These are phyloP conservation scores for Pristionchus fissidentatus DNA, from an alignment of 2,888 invertebrate species.

Conservation along the genomic window DNA sequence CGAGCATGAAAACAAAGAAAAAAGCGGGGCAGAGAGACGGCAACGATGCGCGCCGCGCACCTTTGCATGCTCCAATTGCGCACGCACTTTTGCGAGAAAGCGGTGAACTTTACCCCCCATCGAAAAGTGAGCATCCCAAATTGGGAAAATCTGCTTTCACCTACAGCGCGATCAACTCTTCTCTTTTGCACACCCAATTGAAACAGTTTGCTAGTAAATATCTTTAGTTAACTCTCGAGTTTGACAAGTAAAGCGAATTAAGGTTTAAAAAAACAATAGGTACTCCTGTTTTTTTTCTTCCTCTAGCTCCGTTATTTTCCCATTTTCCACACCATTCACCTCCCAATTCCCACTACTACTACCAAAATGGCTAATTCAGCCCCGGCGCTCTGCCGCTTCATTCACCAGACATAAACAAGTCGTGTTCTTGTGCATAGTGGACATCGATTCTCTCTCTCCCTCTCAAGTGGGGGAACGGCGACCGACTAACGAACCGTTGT, in stretches of 20 bases:
- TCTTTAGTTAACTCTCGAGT: not conserved
- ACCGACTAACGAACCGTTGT: no score
- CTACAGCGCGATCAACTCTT: not conserved
- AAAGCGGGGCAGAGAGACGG: not conserved
- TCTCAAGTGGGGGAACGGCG: no score
- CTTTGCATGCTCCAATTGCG: slow-evolving; percentile 19
- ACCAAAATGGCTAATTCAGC: not conserved
- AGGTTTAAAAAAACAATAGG: no score
- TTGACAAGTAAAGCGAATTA: no score
- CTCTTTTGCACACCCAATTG: not conserved
- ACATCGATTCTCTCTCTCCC: not conserved
- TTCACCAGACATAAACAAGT: not conserved
- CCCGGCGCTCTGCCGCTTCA: no score
- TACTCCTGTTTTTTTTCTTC: no score
- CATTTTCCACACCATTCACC: not conserved
- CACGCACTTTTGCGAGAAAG: not conserved
- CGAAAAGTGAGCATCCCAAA: not conserved
- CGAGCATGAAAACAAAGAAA: not conserved
- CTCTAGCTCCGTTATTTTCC: not conserved
- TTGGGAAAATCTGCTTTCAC: not conserved
- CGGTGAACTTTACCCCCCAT: not conserved
- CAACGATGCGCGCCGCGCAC: no score
- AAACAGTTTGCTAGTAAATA: not conserved
- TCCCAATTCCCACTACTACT: not conserved
- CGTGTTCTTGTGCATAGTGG: not conserved